Percentiles rank a stretch among this genome's conserved stretches.
phyloP scores from a whole-genome alignment of 2,797 vertebrate genomes.

The Amazona ochrocephala region DNA sequence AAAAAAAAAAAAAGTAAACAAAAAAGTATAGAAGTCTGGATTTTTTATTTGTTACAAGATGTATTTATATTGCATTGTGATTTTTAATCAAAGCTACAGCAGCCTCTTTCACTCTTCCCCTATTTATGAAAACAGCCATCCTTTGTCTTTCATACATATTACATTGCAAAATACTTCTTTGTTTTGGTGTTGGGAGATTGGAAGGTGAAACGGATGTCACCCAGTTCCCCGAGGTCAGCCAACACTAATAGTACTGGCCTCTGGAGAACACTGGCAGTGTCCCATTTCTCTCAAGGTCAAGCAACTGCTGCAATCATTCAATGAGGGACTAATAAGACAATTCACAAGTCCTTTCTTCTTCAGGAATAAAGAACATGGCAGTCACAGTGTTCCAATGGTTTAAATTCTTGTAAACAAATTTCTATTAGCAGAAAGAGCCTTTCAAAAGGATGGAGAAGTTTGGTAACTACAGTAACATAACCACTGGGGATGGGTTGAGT shows the following conservation, averaged over 20 bases:
- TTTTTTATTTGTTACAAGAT: neutral
- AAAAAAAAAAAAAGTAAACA: too few species aligned
- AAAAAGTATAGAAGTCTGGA: neutral
- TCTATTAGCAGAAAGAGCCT: neutral
- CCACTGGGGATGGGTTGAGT: neutral
- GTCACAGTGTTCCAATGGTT: neutral
- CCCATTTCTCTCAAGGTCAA: slow-evolving; percentile 45
- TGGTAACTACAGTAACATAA: neutral
- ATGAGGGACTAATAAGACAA: slow-evolving; percentile 43
- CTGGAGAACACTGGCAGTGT: neutral
- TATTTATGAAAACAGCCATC: neutral
- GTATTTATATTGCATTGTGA: neutral
- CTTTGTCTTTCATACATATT: neutral
- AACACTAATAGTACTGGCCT: slow-evolving; percentile 48
- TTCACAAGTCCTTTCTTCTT: neutral
- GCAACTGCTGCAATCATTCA: slow-evolving; percentile 46
- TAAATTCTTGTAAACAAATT: neutral
- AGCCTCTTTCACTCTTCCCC: neutral
- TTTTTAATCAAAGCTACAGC: neutral
- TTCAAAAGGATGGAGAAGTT: neutral
- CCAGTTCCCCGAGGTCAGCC: neutral
- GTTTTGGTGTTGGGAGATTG: slow-evolving; percentile 17
- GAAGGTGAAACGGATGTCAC: slow-evolving; percentile 55
- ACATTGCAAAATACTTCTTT: slow-evolving; percentile 22
- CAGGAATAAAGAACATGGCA: neutral